These are phyloP conservation scores for Hypomecis atomaria DNA, from an alignment of 2,888 invertebrate species.

Conservation along the genomic window DNA sequence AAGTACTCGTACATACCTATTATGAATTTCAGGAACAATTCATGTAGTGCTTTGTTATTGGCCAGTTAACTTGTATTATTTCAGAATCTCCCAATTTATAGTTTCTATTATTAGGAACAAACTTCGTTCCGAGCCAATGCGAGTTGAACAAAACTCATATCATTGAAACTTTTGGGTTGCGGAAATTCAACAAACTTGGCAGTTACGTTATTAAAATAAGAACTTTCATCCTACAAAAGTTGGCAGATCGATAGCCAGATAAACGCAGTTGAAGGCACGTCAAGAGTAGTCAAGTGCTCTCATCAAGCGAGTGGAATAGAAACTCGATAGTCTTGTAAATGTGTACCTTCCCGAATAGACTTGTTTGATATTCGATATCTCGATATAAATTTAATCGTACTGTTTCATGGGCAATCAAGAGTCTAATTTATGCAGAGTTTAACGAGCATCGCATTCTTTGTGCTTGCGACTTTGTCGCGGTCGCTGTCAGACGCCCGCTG, in stretches of 20 bases:
- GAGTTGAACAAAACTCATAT: slow-evolving; percentile 47
- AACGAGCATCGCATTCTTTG: slow-evolving; percentile 47
- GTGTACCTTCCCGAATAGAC: slow-evolving; percentile 54
- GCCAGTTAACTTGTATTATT: slow-evolving; percentile 29
- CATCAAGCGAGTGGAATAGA: slow-evolving; percentile 63
- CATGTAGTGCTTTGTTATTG: neutral
- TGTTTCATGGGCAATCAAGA: slow-evolving; percentile 51
- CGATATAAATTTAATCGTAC: slow-evolving; percentile 50
- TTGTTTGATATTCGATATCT: slow-evolving; percentile 66
- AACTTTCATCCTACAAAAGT: slow-evolving; percentile 54
- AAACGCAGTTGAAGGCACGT: slow-evolving; percentile 68
- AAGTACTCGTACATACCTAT: too few species aligned
- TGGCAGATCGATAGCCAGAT: slow-evolving; percentile 58
- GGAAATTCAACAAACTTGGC: slow-evolving; percentile 53
- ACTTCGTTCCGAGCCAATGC: slow-evolving; percentile 33
- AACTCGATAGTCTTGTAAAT: slow-evolving; percentile 73
- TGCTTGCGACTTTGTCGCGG: slow-evolving; percentile 49
- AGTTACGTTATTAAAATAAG: slow-evolving; percentile 62
- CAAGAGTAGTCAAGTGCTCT: slow-evolving; percentile 71
- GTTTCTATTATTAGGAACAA: slow-evolving; percentile 40
- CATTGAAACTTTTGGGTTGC: slow-evolving; percentile 49
- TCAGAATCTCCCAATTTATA: slow-evolving; percentile 33
- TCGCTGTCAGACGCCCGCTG: slow-evolving; percentile 40
- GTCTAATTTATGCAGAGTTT: slow-evolving; percentile 51
- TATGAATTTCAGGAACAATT: too few species aligned